phyloP scores from a whole-genome alignment of 1,140 invertebrate species.

The Trachymyrmex septentrionalis region DNA sequence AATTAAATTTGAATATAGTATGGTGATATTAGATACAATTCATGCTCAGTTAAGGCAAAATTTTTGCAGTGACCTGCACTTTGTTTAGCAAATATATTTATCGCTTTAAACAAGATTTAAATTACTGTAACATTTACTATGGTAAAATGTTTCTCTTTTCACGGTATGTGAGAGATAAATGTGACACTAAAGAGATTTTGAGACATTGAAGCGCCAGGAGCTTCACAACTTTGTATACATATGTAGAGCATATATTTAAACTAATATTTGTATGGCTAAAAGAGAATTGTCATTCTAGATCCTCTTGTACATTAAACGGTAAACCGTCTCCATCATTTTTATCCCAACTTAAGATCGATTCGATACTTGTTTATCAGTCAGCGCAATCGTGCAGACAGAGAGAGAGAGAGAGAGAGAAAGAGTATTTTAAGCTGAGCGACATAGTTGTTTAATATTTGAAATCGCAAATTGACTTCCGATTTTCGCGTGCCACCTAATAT shows the following conservation, averaged over 20 bases:
- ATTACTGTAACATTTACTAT: background rate
- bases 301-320: slow-evolving; percentile 46
- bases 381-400: background rate
- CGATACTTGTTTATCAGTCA: slow-evolving; percentile 12
- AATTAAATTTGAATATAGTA: background rate
- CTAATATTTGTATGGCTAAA: slow-evolving; percentile 45
- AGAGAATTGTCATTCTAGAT: slow-evolving; percentile 30
- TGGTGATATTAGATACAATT: background rate
- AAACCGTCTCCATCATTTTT: slow-evolving; percentile 37
- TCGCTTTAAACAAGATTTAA: background rate
- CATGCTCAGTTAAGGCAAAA: slow-evolving; percentile 13
- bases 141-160: slow-evolving; percentile 26
- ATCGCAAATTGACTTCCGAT: slow-evolving; percentile 57
- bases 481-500: slow-evolving; percentile 51
- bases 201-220: slow-evolving; percentile 37
- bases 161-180: slow-evolving; percentile 25
- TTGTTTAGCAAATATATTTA: slow-evolving; percentile 7
- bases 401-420: background rate
- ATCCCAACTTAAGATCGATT: slow-evolving; percentile 24
- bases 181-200: slow-evolving; percentile 14
- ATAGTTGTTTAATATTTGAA: slow-evolving; percentile 44
- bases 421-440: slow-evolving; percentile 38
- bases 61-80: slow-evolving; percentile 22
- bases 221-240: slow-evolving; percentile 51
- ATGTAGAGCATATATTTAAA: slow-evolving; percentile 53